Evolutionary conservation across 2,888 invertebrate genomes (phyloP), one percentile per base, ranked within the genome.

Genomic region (Chymomyza fuscimana): DNA sequence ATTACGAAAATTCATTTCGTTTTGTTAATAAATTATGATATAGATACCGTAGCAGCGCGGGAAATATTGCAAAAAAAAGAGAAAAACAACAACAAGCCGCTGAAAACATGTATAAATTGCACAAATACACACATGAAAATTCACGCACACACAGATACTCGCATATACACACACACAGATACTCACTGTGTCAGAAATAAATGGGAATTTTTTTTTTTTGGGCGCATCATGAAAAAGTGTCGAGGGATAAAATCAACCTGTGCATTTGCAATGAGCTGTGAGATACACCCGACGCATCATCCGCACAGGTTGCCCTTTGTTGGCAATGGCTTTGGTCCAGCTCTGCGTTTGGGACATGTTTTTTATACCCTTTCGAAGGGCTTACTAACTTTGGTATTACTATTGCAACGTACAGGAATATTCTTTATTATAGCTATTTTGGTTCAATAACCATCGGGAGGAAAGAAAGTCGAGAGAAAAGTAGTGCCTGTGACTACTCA

Each of bases 1-100:
- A 68, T 66, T 66, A 71, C 70, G 72, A 79, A 84, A 84, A 78
- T 78, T 86, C 77, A 81, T 84, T 89, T 86, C 77, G 65, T 76
- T 75, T 79, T 83, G 77, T 89, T 79, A 90, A 88, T 90, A 88
- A 90, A 89, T 90, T 89, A 90, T 88, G 87, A 82, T 79, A 46
- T 46, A 46, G 40, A 36, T 25, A 25, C 32, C 3, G 72, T 67
- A 74, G 72, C 67, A 74, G 78, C 80, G 79, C 79, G 77, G 79
- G 77, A 66, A 81, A 82, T 77, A 84, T 82, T 80, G 75, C 71
- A 73, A 76, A 75, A 70, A 74, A 56, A 67, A 66, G 50, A 65
- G 58, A 77, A 72, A 67, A 70, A 69, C 54, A 61, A 65, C 32
- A 71, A 71, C 63, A 70, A 61, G 67, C 58, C 62, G 19, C 58